These are phyloP conservation scores for Tetheella fluctuosa DNA, from an alignment of 2,888 invertebrate genomes.

Conservation along the genomic window DNA sequence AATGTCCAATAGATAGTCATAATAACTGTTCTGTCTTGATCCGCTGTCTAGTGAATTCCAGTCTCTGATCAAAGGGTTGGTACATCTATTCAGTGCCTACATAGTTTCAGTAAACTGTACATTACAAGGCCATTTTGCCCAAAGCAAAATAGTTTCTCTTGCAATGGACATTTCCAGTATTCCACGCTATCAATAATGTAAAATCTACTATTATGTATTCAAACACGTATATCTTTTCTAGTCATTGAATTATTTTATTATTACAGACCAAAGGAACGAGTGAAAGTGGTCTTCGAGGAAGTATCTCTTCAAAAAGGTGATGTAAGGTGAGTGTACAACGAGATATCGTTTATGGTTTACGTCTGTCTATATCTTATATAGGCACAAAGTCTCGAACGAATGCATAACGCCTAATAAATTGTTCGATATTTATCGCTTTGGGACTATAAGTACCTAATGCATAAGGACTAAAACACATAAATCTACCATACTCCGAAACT, in stretches of 20 bases:
- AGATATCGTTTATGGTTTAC: too few relatives aligned
- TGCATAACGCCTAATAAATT: too few relatives aligned
- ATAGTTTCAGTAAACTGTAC: slow-evolving; percentile 1
- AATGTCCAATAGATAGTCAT: too few relatives aligned
- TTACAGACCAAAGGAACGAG: slow-evolving; percentile 89
- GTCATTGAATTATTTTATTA: slow-evolving; percentile 32
- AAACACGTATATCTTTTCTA: too few relatives aligned
- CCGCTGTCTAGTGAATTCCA: too few relatives aligned
- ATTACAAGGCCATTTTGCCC: background rate
- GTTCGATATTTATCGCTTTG: too few relatives aligned
- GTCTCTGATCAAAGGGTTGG: background rate
- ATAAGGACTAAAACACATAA: slow-evolving; percentile 1
- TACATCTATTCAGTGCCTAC: too few relatives aligned
- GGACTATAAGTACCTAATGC: too few relatives aligned
- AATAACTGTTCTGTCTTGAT: too few relatives aligned
- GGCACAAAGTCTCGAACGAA: too few relatives aligned
- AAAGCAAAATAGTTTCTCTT: background rate
- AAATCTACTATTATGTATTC: too few relatives aligned
- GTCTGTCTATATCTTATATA: too few relatives aligned
- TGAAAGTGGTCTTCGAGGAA: slow-evolving; percentile 93
- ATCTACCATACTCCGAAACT: background rate
- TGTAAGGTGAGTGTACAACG: slow-evolving; percentile 84
- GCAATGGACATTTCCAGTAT: background rate
- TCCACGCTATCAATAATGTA: background rate
- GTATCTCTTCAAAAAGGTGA: slow-evolving; percentile 90